Conservation (phyloP, 2,888 invertebrate species). For the Cryptosula pallasiana region DNA sequence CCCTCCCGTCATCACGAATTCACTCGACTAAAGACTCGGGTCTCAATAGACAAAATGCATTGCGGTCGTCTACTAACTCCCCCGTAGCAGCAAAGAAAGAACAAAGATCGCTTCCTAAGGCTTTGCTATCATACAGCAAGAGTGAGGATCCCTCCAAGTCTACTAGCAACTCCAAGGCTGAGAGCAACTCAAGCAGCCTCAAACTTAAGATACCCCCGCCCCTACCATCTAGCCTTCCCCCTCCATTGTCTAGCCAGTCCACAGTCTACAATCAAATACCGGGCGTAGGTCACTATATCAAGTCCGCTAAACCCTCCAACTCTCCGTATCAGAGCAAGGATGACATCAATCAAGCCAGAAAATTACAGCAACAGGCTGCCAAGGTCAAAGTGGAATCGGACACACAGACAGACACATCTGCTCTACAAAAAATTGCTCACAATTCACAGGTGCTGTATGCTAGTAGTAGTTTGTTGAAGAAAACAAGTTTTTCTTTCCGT, state of each 20-base stretch:
- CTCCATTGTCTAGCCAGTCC: background rate
- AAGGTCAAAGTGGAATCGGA: constrained; percentile 36
- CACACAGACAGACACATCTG: constrained; percentile 40
- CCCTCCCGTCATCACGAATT: constrained; percentile 4
- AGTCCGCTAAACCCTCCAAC: background rate
- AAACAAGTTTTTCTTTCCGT: too few species aligned
- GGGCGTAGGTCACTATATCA: background rate
- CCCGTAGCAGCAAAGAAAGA: constrained; percentile 12
- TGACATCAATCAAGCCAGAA: constrained; percentile 14
- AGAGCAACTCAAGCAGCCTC: background rate
- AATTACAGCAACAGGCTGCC: constrained; percentile 26
- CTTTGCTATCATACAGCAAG: constrained; percentile 12
- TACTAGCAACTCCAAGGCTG: background rate
- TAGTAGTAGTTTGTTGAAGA: too few species aligned
- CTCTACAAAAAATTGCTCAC: constrained; percentile 33
- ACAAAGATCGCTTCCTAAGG: constrained; percentile 1
- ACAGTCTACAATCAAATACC: background rate
- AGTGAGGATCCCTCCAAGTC: background rate
- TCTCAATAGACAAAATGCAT: constrained; percentile 5
- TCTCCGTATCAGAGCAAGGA: constrained; percentile 16
- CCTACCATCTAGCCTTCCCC: constrained; percentile 2
- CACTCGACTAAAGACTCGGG: background rate
- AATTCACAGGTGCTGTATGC: constrained; percentile 12
- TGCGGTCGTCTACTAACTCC: constrained; percentile 18
- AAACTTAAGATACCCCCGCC: constrained; percentile 9